Evolutionary conservation across 1,140 invertebrate species (phyloP).

Genomic region (Lepidurus packardi): DNA sequence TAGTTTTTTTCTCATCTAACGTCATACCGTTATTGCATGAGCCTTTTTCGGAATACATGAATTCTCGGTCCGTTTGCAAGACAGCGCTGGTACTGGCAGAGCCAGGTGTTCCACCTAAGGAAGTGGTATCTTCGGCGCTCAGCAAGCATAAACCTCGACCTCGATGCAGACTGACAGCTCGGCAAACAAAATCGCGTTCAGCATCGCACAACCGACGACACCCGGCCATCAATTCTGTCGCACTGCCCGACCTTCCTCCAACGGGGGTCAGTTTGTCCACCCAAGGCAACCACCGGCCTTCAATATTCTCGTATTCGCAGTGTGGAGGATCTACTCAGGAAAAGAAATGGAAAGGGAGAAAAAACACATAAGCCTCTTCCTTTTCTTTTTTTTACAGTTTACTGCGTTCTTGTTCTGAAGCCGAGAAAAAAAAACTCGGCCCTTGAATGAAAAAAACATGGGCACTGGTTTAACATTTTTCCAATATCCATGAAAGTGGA

Average conservation of each 20-base stretch:
- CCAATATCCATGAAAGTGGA: background rate
- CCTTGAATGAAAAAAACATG: slow-evolving; percentile 20
- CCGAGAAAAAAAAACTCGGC: slow-evolving; percentile 1
- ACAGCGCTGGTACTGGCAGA: slow-evolving; percentile 34
- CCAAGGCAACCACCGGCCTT: slow-evolving; percentile 46
- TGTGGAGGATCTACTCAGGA: slow-evolving; percentile 46
- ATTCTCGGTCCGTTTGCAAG: slow-evolving; percentile 44
- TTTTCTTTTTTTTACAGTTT: too few relatives aligned
- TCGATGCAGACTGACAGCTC: slow-evolving; percentile 43
- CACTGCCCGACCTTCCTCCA: background rate
- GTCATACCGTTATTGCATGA: slow-evolving; percentile 49
- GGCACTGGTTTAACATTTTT: background rate
- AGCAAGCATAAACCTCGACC: slow-evolving; percentile 47
- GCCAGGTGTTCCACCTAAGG: slow-evolving; percentile 40
- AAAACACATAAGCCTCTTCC: background rate
- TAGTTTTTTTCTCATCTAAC: background rate
- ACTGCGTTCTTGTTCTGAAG: too few relatives aligned
- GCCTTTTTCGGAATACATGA: slow-evolving; percentile 49
- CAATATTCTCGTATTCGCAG: slow-evolving; percentile 48
- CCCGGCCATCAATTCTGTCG: slow-evolving; percentile 40
- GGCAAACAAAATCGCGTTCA: slow-evolving; percentile 48
- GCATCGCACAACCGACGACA: slow-evolving; percentile 48
- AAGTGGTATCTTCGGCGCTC: slow-evolving; percentile 47
- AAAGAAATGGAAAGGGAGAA: background rate
- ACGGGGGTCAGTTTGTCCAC: slow-evolving; percentile 43